Conservation (phyloP, 2,113 vertebrate genomes). For the Muntiacus muntjak region DNA sequence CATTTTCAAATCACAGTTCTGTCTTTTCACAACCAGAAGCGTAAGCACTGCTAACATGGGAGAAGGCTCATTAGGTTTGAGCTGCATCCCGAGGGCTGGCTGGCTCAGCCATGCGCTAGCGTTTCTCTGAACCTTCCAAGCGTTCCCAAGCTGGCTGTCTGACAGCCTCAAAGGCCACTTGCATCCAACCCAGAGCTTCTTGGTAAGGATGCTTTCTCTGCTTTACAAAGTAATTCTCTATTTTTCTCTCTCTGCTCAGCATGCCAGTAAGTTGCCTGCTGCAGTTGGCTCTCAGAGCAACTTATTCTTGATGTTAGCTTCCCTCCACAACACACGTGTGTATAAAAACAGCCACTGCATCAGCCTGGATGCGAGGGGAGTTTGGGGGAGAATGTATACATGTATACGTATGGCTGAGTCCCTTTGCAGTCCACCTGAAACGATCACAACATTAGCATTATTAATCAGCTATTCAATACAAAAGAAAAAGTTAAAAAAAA, state of each 20-base stretch:
- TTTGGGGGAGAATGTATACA: not conserved
- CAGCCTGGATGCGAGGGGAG: not conserved
- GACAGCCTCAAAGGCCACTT: not conserved
- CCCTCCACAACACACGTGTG: not conserved
- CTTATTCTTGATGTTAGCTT: not conserved
- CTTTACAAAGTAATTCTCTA: not conserved
- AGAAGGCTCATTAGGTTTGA: not conserved
- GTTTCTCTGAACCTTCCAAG: not conserved
- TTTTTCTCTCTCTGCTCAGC: not conserved
- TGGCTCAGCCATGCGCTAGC: not conserved
- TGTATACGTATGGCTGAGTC: not conserved
- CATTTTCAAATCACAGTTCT: not conserved
- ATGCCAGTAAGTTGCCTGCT: not conserved
- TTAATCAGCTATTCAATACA: not conserved
- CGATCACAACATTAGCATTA: fast-evolving
- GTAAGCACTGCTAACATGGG: fast-evolving
- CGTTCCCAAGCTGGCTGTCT: not conserved
- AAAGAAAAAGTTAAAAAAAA: not conserved
- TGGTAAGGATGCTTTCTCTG: not conserved
- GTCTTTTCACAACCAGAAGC: not conserved
- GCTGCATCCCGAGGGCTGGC: not conserved
- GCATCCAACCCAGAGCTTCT: fast-evolving
- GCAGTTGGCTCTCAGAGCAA: not conserved
- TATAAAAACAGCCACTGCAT: not conserved
- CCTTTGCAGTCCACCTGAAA: not conserved